Evolutionary conservation across 2,797 vertebrate species (phyloP).

Genomic region (Galagoides demidoff): DNA sequence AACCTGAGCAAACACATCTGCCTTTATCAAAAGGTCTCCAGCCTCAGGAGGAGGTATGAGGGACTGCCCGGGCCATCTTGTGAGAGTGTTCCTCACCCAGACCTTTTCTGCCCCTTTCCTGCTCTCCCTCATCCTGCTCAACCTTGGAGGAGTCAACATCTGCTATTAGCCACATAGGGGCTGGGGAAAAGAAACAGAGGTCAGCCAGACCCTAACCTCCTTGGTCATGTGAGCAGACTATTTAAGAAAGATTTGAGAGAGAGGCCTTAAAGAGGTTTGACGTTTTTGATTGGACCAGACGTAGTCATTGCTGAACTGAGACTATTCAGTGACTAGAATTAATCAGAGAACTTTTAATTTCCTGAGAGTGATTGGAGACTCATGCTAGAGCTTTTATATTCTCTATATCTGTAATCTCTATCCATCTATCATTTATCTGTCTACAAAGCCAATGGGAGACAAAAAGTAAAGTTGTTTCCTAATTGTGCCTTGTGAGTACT

Average conservation of each 20-base stretch:
- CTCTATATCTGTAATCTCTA: slow-evolving; percentile 29
- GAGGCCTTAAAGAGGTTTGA: slow-evolving; percentile 17
- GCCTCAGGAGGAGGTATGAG: fast-evolving
- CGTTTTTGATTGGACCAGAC: slow-evolving; percentile 68
- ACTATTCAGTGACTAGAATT: slow-evolving; percentile 65
- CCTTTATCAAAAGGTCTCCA: neutral
- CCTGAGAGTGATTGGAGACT: slow-evolving; percentile 40
- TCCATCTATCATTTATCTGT: neutral
- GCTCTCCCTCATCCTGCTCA: neutral
- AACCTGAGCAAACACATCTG: neutral
- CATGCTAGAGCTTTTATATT: slow-evolving; percentile 30
- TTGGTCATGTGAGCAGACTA: neutral
- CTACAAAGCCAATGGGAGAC: neutral
- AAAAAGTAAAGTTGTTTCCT: slow-evolving; percentile 17
- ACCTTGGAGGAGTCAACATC: neutral
- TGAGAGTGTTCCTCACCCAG: neutral
- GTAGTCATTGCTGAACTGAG: slow-evolving; percentile 58
- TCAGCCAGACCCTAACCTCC: neutral
- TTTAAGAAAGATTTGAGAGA: neutral
- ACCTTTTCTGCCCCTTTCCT: neutral
- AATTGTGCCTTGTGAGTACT: neutral
- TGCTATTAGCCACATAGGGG: neutral
- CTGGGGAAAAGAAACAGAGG: neutral
- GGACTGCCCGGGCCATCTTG: neutral
- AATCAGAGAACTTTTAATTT: slow-evolving; percentile 69